Percentiles rank a stretch among this genome's conserved stretches.
These are phyloP conservation scores for Falco cherrug DNA, from an alignment of 2,797 vertebrate species.

Conservation along the genomic window DNA sequence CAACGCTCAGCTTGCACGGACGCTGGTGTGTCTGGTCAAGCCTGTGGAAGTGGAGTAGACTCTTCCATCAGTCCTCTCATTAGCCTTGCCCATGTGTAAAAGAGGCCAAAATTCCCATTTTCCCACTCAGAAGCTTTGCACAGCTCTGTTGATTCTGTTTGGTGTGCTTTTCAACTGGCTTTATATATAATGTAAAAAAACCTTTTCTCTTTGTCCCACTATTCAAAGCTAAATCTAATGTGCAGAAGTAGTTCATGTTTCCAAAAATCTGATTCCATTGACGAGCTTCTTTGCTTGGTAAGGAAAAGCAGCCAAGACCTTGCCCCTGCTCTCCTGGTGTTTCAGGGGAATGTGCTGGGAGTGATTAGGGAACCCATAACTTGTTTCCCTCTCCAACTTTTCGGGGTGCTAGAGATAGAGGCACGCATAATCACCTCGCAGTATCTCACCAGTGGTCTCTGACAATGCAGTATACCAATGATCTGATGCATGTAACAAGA, in stretches of 20 bases:
- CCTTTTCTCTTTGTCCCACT: neutral
- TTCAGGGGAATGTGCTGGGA: neutral
- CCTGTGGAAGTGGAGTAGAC: neutral
- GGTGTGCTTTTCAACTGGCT: neutral
- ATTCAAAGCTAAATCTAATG: neutral
- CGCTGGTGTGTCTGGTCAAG: neutral
- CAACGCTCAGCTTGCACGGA: neutral
- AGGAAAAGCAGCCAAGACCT: neutral
- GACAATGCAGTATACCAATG: neutral
- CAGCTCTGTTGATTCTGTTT: neutral
- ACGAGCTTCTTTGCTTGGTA: neutral
- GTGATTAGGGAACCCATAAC: neutral
- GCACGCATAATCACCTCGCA: neutral
- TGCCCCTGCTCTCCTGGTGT: neutral
- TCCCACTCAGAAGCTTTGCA: neutral
- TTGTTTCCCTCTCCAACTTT: neutral
- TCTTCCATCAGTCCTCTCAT: neutral
- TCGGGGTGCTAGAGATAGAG: neutral
- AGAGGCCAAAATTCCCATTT: neutral
- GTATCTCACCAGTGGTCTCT: neutral
- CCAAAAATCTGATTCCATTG: neutral
- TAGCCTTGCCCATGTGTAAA: neutral
- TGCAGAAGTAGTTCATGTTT: neutral
- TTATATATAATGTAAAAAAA: neutral
- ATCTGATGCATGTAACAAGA: neutral